A percentile compares a stretch with the other conserved stretches of the same genome.
phyloP scores from a whole-genome alignment of 2,797 vertebrate genomes.

The Harpagifer antarcticus region DNA sequence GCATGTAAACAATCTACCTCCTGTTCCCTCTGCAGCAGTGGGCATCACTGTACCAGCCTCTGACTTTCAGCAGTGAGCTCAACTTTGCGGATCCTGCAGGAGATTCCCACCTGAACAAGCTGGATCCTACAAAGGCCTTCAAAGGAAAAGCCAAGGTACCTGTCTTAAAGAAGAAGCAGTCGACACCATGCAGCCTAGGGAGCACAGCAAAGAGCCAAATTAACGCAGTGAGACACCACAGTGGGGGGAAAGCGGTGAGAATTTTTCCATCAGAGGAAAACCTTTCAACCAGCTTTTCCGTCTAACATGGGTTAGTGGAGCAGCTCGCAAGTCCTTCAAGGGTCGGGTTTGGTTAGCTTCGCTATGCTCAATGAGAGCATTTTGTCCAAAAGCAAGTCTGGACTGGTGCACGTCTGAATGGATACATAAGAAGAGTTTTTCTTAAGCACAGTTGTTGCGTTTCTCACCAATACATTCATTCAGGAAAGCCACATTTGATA shows the following conservation, averaged over 20 bases:
- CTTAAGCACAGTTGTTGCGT: too few species aligned
- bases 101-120: conserved; percentile 89
- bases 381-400: neutral
- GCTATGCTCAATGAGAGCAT: neutral
- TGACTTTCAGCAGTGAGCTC: conserved; percentile 85
- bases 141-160: conserved; percentile 90
- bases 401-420: conserved; percentile 21
- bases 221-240: conserved; percentile 68
- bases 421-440: neutral
- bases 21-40: conserved; percentile 89
- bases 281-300: neutral
- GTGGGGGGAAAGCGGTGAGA: conserved; percentile 73
- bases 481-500: conserved; percentile 6
- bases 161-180: conserved; percentile 89
- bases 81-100: conserved; percentile 80
- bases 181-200: conserved; percentile 71
- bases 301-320: conserved; percentile 18
- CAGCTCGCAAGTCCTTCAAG: neutral
- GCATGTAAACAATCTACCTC: conserved; percentile 7
- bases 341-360: neutral
- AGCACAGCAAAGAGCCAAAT: conserved; percentile 69
- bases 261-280: neutral
- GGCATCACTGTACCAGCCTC: conserved; percentile 95
- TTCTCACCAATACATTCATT: conserved; percentile 6
- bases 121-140: conserved; percentile 94